phyloP scores from a whole-genome alignment of 2,888 invertebrate species.

The Parnassius glacialis region DNA sequence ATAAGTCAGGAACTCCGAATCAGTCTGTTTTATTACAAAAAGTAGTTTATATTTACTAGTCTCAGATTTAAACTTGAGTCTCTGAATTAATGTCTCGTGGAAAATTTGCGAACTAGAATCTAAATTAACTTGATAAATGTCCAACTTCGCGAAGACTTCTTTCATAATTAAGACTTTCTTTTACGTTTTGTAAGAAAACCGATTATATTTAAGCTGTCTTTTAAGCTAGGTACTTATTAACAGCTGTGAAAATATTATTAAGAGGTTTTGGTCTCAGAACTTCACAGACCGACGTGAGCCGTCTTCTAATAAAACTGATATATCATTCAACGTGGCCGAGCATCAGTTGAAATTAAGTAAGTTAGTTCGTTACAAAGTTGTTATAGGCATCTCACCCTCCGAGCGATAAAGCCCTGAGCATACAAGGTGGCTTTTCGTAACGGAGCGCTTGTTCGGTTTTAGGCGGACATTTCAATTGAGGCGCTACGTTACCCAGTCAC shows the following conservation, averaged over 20 bases:
- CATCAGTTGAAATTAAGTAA: constrained; percentile 24
- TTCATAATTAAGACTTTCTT: no score
- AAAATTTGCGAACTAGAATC: no score
- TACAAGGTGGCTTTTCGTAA: background rate
- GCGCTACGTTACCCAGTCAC: constrained; percentile 44
- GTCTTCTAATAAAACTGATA: constrained; percentile 14
- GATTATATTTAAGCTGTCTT: no score
- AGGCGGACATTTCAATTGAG: constrained; percentile 5
- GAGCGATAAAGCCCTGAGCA: background rate
- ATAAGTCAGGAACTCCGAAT: no score
- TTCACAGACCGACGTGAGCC: constrained; percentile 20
- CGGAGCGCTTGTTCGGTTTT: constrained; percentile 10
- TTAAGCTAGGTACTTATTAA: no score
- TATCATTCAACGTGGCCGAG: constrained; percentile 11
- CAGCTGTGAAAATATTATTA: constrained; percentile 20
- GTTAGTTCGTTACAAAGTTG: constrained; percentile 26
- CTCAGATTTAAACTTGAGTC: no score
- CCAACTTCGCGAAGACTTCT: no score
- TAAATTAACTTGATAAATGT: no score
- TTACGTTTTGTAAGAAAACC: no score
- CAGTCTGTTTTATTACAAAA: no score
- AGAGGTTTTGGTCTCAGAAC: constrained; percentile 16
- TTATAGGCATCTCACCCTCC: constrained; percentile 17
- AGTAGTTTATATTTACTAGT: no score
- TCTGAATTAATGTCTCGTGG: no score